These are phyloP conservation scores for Phylloscopus whistleri DNA, from an alignment of 2,113 vertebrate species.

Conservation along the genomic window DNA sequence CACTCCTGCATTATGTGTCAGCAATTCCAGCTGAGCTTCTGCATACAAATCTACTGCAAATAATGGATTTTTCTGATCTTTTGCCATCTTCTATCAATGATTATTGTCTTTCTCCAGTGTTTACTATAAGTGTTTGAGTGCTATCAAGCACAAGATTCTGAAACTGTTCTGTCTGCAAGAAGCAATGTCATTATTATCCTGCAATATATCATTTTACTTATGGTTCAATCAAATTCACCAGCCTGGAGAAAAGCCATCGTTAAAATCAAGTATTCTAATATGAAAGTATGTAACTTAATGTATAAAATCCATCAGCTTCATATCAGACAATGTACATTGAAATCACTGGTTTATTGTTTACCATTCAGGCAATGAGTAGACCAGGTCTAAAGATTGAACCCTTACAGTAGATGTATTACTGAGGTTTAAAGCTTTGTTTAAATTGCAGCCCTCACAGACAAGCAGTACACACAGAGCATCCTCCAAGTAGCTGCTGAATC, in stretches of 20 bases:
- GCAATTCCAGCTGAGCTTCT: not conserved
- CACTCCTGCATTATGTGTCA: not conserved
- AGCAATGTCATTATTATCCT: not conserved
- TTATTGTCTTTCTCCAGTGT: not conserved
- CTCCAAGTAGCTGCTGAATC: constrained; percentile 50
- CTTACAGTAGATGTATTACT: not conserved
- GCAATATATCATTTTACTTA: not conserved
- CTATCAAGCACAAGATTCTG: not conserved
- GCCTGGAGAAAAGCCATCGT: not conserved
- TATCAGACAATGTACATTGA: not conserved
- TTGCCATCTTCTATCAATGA: not conserved
- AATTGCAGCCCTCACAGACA: not conserved
- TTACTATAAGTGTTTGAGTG: not conserved
- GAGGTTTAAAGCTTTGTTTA: not conserved
- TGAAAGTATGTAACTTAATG: not conserved
- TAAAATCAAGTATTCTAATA: not conserved
- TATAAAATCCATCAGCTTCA: not conserved
- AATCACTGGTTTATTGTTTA: not conserved
- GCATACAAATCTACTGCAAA: not conserved
- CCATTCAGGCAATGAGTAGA: not conserved
- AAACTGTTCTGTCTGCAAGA: not conserved
- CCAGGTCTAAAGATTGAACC: not conserved
- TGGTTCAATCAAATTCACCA: not conserved
- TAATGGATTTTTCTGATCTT: not conserved
- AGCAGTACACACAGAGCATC: not conserved